phyloP scores from a whole-genome alignment of 2,113 vertebrate species.

The Ammospiza caudacuta region DNA sequence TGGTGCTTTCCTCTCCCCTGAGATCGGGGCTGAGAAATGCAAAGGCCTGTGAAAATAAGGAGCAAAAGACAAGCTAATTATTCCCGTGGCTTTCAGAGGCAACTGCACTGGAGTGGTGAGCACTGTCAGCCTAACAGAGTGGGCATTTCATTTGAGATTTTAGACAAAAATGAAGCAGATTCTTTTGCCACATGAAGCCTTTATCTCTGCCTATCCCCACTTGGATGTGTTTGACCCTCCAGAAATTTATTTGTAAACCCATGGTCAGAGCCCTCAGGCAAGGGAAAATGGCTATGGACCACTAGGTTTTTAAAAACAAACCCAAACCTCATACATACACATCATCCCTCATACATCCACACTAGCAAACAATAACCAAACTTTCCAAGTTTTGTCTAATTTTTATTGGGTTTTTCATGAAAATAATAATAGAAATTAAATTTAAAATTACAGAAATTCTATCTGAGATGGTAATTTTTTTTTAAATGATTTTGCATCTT shows the following conservation, averaged over 20 bases:
- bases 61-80: neutral
- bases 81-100: neutral
- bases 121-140: neutral
- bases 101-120: fast-evolving
- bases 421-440: neutral
- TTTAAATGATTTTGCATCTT: neutral
- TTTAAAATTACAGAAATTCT: neutral
- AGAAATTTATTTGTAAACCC: neutral
- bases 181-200: neutral
- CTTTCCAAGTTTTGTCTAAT: neutral
- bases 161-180: neutral
- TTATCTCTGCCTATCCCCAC: neutral
- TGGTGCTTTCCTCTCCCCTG: neutral
- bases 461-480: neutral
- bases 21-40: neutral
- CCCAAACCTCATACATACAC: fast-evolving
- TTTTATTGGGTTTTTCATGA: neutral
- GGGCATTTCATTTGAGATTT: neutral
- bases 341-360: neutral
- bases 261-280: neutral
- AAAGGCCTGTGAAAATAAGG: neutral
- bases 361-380: neutral
- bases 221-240: neutral
- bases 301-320: neutral
- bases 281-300: neutral